Conservation (phyloP, 2,113 vertebrate genomes). For the Cyprinodon tularosa region DNA sequence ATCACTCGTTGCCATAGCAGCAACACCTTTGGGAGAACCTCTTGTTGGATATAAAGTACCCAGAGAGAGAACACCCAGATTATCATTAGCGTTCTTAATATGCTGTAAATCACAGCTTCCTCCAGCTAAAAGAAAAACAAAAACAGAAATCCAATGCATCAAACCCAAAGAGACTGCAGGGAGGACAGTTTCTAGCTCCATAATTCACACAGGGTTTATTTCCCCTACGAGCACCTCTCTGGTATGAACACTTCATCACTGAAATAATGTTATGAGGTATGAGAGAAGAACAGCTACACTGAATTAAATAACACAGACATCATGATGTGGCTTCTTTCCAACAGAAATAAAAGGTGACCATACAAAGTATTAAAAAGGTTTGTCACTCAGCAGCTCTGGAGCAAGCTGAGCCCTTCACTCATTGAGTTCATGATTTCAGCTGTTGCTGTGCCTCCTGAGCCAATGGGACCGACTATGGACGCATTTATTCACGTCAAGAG, state of each 20-base stretch:
- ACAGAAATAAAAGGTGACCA: slow-evolving; percentile 32
- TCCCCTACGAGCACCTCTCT: slow-evolving; percentile 17
- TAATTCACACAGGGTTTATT: slow-evolving; percentile 34
- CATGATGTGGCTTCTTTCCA: slow-evolving; percentile 8
- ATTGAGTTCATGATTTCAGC: slow-evolving; percentile 42
- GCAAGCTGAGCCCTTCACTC: slow-evolving; percentile 48
- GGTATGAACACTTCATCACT: slow-evolving; percentile 37
- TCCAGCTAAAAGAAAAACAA: slow-evolving; percentile 10
- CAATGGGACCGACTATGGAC: slow-evolving; percentile 11
- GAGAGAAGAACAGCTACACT: slow-evolving; percentile 17
- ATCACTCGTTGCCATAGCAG: slow-evolving; percentile 35
- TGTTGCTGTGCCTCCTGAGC: slow-evolving; percentile 33
- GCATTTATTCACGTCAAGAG: slow-evolving; percentile 4
- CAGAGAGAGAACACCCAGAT: neutral
- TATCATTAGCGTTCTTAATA: slow-evolving; percentile 13
- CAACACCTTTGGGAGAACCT: slow-evolving; percentile 14
- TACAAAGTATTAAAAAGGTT: slow-evolving; percentile 31
- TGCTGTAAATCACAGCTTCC: slow-evolving; percentile 16
- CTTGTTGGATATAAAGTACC: neutral
- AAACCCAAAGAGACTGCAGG: neutral
- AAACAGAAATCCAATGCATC: neutral
- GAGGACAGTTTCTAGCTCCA: slow-evolving; percentile 24
- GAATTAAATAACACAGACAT: slow-evolving; percentile 30
- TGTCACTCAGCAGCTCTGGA: slow-evolving; percentile 33
- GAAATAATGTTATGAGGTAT: slow-evolving; percentile 51